Conservation (phyloP, 2,888 invertebrate genomes). For the Synanthedon andrenaeformis region DNA sequence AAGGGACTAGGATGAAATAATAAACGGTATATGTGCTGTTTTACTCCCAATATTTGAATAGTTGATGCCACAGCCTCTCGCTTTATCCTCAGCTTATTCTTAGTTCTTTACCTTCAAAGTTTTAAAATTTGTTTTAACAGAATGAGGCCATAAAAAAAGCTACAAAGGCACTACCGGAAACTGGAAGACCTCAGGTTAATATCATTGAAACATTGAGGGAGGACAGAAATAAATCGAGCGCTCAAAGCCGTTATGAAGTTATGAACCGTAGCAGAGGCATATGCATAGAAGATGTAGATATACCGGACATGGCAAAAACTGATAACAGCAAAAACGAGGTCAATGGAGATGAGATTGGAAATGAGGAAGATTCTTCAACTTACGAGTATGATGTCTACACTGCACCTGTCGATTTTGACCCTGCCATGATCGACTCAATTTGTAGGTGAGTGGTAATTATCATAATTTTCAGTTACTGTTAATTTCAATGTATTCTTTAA, state of each 20-base stretch:
- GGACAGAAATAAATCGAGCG: neutral
- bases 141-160: no score
- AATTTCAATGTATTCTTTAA: neutral
- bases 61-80: no score
- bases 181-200: no score
- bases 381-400: slow-evolving; percentile 50
- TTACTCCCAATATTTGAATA: no score
- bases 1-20: no score
- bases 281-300: slow-evolving; percentile 37
- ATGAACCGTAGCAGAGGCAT: slow-evolving; percentile 52
- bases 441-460: slow-evolving; percentile 31
- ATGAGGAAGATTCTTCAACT: slow-evolving; percentile 33
- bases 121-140: no score
- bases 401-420: slow-evolving; percentile 50
- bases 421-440: slow-evolving; percentile 50
- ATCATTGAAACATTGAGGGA: no score
- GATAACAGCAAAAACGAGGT: slow-evolving; percentile 12
- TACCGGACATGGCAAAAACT: slow-evolving; percentile 42
- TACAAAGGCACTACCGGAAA: no score
- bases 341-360: slow-evolving; percentile 11
- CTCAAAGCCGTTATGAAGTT: slow-evolving; percentile 48
- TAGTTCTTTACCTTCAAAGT: no score
- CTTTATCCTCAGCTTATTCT: no score
- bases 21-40: no score
- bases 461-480: neutral